Conservation (phyloP, 1,140 invertebrate species). For the Aphelinus certus region DNA sequence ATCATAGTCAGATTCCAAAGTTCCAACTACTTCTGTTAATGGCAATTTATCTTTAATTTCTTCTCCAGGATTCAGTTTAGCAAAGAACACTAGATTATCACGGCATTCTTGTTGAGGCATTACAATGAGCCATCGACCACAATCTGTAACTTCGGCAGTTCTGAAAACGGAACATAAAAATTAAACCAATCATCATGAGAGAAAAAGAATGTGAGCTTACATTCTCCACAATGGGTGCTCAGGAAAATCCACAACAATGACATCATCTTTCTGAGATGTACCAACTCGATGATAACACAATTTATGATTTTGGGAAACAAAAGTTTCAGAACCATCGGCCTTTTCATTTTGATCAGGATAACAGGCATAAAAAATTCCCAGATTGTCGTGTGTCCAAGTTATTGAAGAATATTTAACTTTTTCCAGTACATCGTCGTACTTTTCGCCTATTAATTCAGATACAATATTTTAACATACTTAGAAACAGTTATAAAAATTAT, state of each 20-base stretch:
- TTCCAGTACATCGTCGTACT: conserved; percentile 88
- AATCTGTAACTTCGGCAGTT: conserved; percentile 85
- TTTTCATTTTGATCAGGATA: conserved; percentile 79
- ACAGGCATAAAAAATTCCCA: conserved; percentile 92
- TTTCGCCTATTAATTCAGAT: conserved; percentile 71
- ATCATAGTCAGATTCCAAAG: conserved; percentile 95
- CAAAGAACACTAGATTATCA: conserved; percentile 88
- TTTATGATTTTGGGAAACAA: conserved; percentile 89
- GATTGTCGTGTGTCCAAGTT: conserved; percentile 95
- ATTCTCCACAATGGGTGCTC: conserved; percentile 93
- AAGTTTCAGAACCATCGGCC: conserved; percentile 90
- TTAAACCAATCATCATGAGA: conserved; percentile 7
- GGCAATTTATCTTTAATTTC: conserved; percentile 73
- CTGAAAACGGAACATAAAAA: conserved; percentile 62
- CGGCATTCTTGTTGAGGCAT: conserved; percentile 84
- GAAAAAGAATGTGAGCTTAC: conserved; percentile 68
- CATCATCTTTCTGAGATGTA: conserved; percentile 88
- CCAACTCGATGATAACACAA: conserved; percentile 92
- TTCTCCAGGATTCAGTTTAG: conserved; percentile 73
- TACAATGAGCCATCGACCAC: conserved; percentile 88
- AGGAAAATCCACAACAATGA: conserved; percentile 89
- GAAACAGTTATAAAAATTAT: conserved; percentile 5
- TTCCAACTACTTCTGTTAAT: conserved; percentile 82
- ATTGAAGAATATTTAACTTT: conserved; percentile 92
- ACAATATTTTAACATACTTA: conserved; percentile 17